Evolutionary conservation across 2,888 invertebrate species (phyloP).

Genomic region (Aleiodes leptofemur): DNA sequence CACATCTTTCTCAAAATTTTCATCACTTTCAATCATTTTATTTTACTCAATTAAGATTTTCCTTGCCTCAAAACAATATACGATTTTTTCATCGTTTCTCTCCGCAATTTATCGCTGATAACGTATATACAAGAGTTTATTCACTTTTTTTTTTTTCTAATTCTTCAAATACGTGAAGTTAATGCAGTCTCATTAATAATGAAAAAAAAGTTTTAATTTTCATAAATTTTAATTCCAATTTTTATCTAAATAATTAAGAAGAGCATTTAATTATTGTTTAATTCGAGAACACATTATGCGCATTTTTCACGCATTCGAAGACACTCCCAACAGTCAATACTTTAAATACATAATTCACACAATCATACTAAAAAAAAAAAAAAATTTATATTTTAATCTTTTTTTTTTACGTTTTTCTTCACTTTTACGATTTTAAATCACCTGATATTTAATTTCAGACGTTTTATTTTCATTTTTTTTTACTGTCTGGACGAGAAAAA

Average conservation of each 20-base stretch:
- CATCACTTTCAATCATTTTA: constrained; percentile 17
- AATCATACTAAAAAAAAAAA: constrained; percentile 47
- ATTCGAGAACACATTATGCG: constrained; percentile 23
- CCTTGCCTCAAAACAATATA: constrained; percentile 26
- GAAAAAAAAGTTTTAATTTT: constrained; percentile 7
- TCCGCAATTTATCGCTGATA: constrained; percentile 11
- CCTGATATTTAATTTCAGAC: constrained; percentile 34
- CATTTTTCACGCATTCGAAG: constrained; percentile 44
- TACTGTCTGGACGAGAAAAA: constrained; percentile 3
- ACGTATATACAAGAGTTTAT: constrained; percentile 46
- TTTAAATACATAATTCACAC: constrained; percentile 52
- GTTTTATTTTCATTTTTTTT: constrained; percentile 4
- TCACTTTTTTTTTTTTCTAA: constrained; percentile 15
- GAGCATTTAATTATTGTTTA: constrained; percentile 15
- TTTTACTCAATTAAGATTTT: constrained; percentile 34
- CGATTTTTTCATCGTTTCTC: constrained; percentile 17
- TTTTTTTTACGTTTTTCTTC: constrained; percentile 19
- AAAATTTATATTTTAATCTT: constrained; percentile 31
- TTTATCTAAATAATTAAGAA: constrained; percentile 29
- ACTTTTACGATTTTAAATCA: constrained; percentile 7
- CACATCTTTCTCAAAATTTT: constrained; percentile 9
- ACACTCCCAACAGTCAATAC: constrained; percentile 40
- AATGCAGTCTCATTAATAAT: constrained; percentile 18
- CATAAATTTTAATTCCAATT: constrained; percentile 30
- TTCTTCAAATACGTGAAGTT: constrained; percentile 49